phyloP scores from a whole-genome alignment of 1,140 invertebrate species.

The Diploscapter pachys region DNA sequence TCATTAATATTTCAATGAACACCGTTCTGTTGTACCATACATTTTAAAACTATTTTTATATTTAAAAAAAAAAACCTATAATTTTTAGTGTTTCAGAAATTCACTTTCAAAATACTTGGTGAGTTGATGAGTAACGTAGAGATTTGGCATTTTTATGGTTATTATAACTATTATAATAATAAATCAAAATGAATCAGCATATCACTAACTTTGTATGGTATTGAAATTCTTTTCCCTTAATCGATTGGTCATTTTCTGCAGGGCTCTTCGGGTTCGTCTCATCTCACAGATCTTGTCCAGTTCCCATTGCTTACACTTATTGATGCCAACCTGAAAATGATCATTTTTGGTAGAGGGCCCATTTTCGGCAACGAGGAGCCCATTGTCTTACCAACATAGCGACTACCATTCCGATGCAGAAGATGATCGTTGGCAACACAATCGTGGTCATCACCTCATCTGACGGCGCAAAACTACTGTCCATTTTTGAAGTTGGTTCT shows the following conservation, averaged over 20 bases:
- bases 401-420: constrained; percentile 56
- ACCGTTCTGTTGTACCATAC: too few species aligned
- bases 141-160: too few species aligned
- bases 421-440: constrained; percentile 52
- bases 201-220: constrained; percentile 53
- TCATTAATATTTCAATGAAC: too few species aligned
- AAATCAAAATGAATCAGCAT: too few species aligned
- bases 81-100: too few species aligned
- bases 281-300: constrained; percentile 57
- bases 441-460: constrained; percentile 53
- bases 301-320: constrained; percentile 55
- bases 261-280: constrained; percentile 48
- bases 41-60: too few species aligned
- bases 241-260: constrained; percentile 52
- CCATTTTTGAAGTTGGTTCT: too few species aligned
- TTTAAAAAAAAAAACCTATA: too few species aligned
- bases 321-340: constrained; percentile 20
- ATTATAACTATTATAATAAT: too few species aligned
- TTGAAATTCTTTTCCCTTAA: constrained; percentile 55
- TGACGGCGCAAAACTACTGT: constrained; percentile 37
- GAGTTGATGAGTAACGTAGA: too few species aligned
- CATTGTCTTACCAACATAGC: constrained; percentile 41
- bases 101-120: too few species aligned
- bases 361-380: too few species aligned
- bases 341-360: not conserved